Evolutionary conservation across 2,888 invertebrate genomes (phyloP).

Genomic region (Abrostola triplasia): DNA sequence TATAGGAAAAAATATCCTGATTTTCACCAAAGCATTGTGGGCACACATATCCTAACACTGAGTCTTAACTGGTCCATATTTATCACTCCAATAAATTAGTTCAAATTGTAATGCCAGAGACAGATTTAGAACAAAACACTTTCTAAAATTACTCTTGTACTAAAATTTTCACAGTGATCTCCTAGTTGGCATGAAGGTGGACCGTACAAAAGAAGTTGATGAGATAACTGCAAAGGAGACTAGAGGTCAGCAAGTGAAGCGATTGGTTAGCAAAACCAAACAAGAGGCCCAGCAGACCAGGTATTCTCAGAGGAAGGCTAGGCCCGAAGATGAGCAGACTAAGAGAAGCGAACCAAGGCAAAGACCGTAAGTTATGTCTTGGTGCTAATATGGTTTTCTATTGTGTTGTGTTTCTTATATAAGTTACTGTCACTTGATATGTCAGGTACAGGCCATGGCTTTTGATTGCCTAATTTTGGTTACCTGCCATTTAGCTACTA

Average conservation of each 20-base stretch:
- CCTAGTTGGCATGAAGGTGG: conserved; percentile 93
- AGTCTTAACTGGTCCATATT: no score
- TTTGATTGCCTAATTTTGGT: no score
- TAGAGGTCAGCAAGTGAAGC: conserved; percentile 87
- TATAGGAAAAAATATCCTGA: no score
- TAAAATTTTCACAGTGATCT: conserved; percentile 88
- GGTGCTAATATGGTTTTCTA: no score
- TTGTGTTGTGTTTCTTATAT: no score
- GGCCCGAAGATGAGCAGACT: background rate
- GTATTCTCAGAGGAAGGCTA: conserved; percentile 59
- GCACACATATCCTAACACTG: no score
- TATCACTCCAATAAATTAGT: no score
- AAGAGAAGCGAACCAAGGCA: conserved; percentile 10
- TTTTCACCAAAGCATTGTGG: no score
- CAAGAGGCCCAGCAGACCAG: conserved; percentile 61
- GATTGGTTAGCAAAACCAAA: conserved; percentile 76
- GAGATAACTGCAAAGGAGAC: conserved; percentile 66
- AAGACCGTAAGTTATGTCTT: conserved; percentile 18
- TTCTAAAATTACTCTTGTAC: background rate
- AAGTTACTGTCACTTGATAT: no score
- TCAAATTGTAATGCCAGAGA: background rate
- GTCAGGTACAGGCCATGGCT: no score
- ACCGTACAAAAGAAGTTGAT: conserved; percentile 83
- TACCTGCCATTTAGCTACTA: no score
- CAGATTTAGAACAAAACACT: background rate